These are phyloP conservation scores for Sebastes variabilis DNA, from an alignment of 2,797 vertebrate species.

Conservation along the genomic window DNA sequence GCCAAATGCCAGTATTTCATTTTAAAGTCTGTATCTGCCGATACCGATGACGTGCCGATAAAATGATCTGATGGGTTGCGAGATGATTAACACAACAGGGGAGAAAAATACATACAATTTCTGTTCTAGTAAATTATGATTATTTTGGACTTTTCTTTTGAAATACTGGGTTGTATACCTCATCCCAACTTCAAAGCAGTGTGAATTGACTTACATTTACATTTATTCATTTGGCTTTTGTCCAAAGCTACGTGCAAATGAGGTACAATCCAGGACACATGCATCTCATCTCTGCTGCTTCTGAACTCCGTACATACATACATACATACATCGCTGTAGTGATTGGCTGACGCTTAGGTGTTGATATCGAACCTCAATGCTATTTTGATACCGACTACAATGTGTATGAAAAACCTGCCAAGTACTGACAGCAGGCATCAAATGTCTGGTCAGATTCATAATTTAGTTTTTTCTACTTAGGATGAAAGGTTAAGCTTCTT, in stretches of 20 bases:
- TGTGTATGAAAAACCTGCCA: background rate
- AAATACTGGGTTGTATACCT: background rate
- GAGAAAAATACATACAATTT: background rate
- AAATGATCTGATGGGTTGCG: too few species aligned
- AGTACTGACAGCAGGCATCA: background rate
- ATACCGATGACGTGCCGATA: too few species aligned
- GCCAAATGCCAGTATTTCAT: too few species aligned
- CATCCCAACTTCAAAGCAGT: background rate
- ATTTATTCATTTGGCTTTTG: background rate
- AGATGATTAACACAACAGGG: background rate
- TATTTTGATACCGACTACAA: background rate
- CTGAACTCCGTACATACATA: background rate
- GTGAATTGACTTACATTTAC: background rate
- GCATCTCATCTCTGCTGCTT: background rate
- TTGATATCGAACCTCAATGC: background rate
- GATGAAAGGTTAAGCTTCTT: background rate
- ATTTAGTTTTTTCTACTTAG: background rate
- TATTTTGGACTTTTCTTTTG: background rate
- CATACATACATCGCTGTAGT: background rate
- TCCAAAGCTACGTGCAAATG: too few species aligned
- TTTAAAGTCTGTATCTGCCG: too few species aligned
- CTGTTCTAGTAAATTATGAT: background rate
- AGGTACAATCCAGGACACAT: background rate
- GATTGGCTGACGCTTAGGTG: background rate
- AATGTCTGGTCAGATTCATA: background rate